phyloP scores from a whole-genome alignment of 92 coral and sea anemone genomes.

The Porites rus region DNA sequence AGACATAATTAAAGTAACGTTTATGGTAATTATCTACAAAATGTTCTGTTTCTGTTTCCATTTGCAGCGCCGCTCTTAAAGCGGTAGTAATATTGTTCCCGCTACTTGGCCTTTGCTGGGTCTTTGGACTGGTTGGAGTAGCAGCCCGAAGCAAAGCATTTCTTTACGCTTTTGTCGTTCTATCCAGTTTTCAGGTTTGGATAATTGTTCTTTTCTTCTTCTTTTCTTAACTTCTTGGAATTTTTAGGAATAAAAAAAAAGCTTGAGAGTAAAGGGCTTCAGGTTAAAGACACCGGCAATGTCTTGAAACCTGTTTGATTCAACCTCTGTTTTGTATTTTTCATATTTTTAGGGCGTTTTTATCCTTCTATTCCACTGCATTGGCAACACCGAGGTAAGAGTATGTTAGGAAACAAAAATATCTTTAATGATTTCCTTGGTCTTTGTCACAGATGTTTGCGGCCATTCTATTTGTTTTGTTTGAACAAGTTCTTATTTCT shows the following conservation, averaged over 20 bases:
- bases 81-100: slow-evolving; percentile 49
- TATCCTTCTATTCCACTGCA: slow-evolving; percentile 47
- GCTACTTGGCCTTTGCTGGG: slow-evolving; percentile 53
- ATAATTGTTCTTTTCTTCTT: no score
- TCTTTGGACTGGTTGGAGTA: slow-evolving; percentile 49
- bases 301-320: background rate
- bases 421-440: background rate
- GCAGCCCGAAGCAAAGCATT: slow-evolving; percentile 24
- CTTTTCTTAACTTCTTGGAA: no score
- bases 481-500: background rate
- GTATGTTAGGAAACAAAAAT: no score
- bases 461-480: background rate
- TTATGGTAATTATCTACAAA: no score
- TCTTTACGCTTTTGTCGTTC: slow-evolving; percentile 37
- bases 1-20: no score
- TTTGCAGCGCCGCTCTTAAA: slow-evolving; percentile 29
- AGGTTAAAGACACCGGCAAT: no score
- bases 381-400: slow-evolving; percentile 54
- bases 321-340: background rate
- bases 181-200: slow-evolving; percentile 46
- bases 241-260: no score
- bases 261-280: no score
- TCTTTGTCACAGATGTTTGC: background rate
- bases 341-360: slow-evolving; percentile 30
- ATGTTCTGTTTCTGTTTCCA: no score